Percentiles rank a stretch among this genome's conserved stretches.
These are phyloP conservation scores for Formica selysi DNA, from an alignment of 1,140 invertebrate species.

Conservation along the genomic window DNA sequence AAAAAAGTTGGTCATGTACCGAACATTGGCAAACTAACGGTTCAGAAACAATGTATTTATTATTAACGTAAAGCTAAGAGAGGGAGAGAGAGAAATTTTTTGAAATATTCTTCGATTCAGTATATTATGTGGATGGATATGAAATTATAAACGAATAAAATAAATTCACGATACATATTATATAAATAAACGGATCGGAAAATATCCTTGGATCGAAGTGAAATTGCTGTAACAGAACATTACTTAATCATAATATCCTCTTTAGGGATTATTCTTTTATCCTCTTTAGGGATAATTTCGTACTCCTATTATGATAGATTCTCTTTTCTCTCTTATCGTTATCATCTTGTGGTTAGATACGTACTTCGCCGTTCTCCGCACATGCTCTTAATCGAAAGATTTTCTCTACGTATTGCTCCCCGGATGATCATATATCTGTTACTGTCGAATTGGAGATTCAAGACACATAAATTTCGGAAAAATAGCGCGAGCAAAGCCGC, in stretches of 20 bases:
- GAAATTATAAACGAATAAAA: slow-evolving; percentile 7
- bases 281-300: not conserved
- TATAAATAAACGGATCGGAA: not conserved
- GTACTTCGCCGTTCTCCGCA: not conserved
- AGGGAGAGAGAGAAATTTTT: not conserved
- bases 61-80: not conserved
- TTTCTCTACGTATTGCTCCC: not conserved
- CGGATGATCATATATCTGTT: not conserved
- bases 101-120: not conserved
- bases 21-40: not conserved
- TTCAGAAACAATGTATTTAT: not conserved
- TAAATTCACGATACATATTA: not conserved
- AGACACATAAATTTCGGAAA: not conserved
- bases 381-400: not conserved
- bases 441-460: not conserved
- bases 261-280: too few relatives aligned
- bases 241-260: not conserved
- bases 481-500: not conserved
- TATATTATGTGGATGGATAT: not conserved
- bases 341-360: not conserved
- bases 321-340: not conserved
- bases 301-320: not conserved
- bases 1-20: slow-evolving; percentile 2
- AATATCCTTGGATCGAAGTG: not conserved
- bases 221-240: not conserved